phyloP scores from a whole-genome alignment of 2,113 vertebrate genomes.

The Mustelus asterias region DNA sequence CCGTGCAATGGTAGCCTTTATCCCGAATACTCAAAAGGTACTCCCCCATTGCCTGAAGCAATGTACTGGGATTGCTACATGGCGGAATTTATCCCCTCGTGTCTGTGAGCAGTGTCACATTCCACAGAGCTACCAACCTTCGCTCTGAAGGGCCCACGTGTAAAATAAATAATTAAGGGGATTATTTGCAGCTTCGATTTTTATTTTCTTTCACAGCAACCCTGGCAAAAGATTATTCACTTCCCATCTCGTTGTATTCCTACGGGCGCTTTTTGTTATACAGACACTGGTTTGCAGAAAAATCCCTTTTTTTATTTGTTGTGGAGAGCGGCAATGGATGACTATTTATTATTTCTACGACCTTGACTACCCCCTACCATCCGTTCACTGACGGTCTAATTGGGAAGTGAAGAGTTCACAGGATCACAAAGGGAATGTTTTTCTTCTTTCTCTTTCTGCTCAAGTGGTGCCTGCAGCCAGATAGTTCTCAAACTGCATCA shows the following conservation, averaged over 20 bases:
- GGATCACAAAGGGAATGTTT: not conserved
- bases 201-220: not conserved
- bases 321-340: not conserved
- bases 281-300: not conserved
- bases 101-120: not conserved
- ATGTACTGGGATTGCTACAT: not conserved
- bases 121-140: not conserved
- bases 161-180: not conserved
- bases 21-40: not conserved
- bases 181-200: not conserved
- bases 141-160: not conserved
- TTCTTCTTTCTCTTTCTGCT: no score
- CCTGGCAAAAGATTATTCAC: not conserved
- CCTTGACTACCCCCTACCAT: not conserved
- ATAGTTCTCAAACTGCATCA: not conserved
- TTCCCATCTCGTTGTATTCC: not conserved
- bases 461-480: not conserved
- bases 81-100: not conserved
- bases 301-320: not conserved
- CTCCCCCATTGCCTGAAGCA: not conserved
- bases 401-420: not conserved
- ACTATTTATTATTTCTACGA: not conserved
- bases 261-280: not conserved
- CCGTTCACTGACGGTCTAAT: not conserved
- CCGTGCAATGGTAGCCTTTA: not conserved